Conservation (phyloP, 2,797 vertebrate species). For the Labroides dimidiatus region DNA sequence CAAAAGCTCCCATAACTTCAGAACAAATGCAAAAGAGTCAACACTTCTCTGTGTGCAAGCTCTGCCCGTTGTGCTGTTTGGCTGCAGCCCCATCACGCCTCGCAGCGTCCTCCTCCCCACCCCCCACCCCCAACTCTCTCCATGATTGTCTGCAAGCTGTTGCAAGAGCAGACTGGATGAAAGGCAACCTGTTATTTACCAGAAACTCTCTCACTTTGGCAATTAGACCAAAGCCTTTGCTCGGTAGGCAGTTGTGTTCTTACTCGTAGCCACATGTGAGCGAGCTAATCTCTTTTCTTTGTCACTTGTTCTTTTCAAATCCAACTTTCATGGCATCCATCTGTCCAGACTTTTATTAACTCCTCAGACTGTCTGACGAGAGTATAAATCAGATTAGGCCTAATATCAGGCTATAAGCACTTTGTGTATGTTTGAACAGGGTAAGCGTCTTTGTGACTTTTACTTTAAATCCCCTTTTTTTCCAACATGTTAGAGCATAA, state of each 20-base stretch:
- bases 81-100: slow-evolving; percentile 67
- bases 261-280: slow-evolving; percentile 65
- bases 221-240: slow-evolving; percentile 68
- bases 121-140: background rate
- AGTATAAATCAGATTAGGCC: slow-evolving; percentile 23
- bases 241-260: slow-evolving; percentile 60
- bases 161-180: slow-evolving; percentile 74
- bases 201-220: slow-evolving; percentile 70
- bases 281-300: slow-evolving; percentile 57
- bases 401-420: slow-evolving; percentile 4
- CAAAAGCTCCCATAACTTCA: slow-evolving; percentile 75
- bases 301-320: slow-evolving; percentile 36
- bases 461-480: slow-evolving; percentile 50
- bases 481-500: slow-evolving; percentile 31
- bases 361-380: slow-evolving; percentile 27
- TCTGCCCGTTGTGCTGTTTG: slow-evolving; percentile 75
- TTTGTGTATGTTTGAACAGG: slow-evolving; percentile 1
- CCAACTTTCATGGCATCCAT: slow-evolving; percentile 60
- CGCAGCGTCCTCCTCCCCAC: slow-evolving; percentile 64
- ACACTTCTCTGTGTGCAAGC: slow-evolving; percentile 53
- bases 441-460: background rate
- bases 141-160: slow-evolving; percentile 78
- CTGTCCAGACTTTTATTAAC: slow-evolving; percentile 27
- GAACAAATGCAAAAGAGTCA: slow-evolving; percentile 73
- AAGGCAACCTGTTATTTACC: slow-evolving; percentile 78